Evolutionary conservation across 2,113 vertebrate genomes (phyloP).

Genomic region (Cyanistes caeruleus): DNA sequence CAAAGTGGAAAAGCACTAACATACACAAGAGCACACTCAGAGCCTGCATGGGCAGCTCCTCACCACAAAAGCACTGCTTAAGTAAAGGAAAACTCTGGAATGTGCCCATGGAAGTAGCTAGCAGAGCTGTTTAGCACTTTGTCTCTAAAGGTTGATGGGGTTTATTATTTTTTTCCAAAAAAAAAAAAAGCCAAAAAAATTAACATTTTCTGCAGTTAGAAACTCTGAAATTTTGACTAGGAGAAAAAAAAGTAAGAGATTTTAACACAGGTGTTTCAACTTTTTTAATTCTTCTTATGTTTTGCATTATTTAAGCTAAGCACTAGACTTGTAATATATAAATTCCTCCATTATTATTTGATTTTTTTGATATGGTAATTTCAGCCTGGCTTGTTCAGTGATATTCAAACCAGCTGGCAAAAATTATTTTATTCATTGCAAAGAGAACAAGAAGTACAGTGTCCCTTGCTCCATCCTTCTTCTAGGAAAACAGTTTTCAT

Average conservation of each 20-base stretch:
- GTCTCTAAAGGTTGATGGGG: background rate
- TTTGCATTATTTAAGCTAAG: background rate
- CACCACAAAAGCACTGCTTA: background rate
- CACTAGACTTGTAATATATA: background rate
- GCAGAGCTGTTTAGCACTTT: background rate
- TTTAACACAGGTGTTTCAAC: background rate
- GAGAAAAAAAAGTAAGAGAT: background rate
- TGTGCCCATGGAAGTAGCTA: background rate
- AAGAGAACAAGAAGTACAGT: background rate
- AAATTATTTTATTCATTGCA: background rate
- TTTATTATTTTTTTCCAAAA: background rate
- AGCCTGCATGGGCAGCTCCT: accelerated
- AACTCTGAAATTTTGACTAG: background rate
- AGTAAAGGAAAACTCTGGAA: background rate
- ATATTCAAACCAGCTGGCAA: background rate
- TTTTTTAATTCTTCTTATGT: background rate
- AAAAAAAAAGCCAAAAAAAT: background rate
- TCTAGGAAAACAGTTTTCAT: background rate
- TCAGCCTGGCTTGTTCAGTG: background rate
- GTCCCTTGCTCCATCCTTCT: background rate
- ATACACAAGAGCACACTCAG: background rate
- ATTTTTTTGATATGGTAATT: background rate
- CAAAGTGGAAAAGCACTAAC: background rate
- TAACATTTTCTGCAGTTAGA: background rate
- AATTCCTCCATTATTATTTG: background rate